These are phyloP conservation scores for Homalodisca vitripennis DNA, from an alignment of 1,140 invertebrate species.

Conservation along the genomic window DNA sequence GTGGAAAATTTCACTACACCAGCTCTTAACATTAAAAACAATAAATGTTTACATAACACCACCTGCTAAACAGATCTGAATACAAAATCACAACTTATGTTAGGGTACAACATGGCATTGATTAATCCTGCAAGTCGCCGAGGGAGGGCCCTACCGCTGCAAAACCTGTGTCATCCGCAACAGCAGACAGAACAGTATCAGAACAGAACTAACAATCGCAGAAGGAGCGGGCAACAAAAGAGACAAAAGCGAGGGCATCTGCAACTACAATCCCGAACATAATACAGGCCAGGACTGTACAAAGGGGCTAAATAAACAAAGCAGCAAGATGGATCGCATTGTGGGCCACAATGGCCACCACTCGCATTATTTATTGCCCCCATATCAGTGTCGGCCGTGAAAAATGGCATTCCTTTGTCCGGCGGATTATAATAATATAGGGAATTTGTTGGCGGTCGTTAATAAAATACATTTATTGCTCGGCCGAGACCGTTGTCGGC, in stretches of 20 bases:
- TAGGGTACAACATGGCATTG: no score
- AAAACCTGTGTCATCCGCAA: no score
- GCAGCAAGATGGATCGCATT: slow-evolving; percentile 20
- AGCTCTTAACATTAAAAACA: no score
- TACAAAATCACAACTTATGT: no score
- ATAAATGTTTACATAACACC: no score
- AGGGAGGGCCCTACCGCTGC: no score
- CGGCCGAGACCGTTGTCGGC: neutral
- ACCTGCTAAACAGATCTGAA: no score
- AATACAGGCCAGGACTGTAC: neutral
- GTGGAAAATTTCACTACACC: no score
- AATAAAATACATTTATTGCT: slow-evolving; percentile 23
- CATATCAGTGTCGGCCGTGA: slow-evolving; percentile 22
- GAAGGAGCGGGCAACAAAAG: slow-evolving; percentile 1
- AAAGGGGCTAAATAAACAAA: slow-evolving; percentile 19
- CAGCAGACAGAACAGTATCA: neutral
- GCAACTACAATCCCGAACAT: slow-evolving; percentile 11
- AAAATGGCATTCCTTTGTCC: slow-evolving; percentile 25
- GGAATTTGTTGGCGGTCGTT: slow-evolving; percentile 23
- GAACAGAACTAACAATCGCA: slow-evolving; percentile 3
- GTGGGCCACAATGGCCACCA: slow-evolving; percentile 13
- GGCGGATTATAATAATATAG: slow-evolving; percentile 24
- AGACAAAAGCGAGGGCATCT: neutral
- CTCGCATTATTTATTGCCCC: slow-evolving; percentile 16
- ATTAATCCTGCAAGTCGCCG: no score